Conservation (phyloP, 2,113 vertebrate genomes). For the Gambusia affinis region DNA sequence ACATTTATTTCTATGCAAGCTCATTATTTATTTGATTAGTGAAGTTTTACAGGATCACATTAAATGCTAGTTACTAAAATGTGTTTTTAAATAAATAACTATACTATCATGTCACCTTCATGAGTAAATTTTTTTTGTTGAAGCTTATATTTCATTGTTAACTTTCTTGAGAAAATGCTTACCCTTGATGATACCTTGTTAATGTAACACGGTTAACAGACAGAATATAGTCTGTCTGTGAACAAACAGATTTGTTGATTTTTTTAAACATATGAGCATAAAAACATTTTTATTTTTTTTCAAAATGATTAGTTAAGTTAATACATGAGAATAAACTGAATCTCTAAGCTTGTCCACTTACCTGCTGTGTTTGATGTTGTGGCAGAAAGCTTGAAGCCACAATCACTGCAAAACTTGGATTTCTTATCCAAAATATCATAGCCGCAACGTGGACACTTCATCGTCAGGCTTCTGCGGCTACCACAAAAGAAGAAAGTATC, state of each 20-base stretch:
- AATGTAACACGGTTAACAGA: neutral
- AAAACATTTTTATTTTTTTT: neutral
- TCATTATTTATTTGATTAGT: neutral
- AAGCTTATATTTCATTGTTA: neutral
- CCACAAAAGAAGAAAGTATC: constrained; percentile 8
- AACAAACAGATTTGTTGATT: too few species aligned
- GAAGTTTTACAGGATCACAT: neutral
- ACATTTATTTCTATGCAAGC: neutral
- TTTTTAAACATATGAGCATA: neutral
- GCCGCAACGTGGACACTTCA: constrained; percentile 70
- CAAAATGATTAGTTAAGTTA: neutral
- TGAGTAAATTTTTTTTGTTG: neutral
- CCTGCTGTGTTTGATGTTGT: constrained; percentile 37
- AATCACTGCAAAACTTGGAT: constrained; percentile 77
- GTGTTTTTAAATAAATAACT: neutral
- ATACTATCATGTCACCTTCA: neutral
- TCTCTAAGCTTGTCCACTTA: constrained; percentile 1
- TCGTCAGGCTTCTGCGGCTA: constrained; percentile 35
- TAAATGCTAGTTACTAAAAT: neutral
- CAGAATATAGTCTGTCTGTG: neutral
- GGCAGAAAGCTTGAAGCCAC: constrained; percentile 39
- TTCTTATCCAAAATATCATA: constrained; percentile 30
- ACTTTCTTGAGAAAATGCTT: neutral
- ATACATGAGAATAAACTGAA: neutral
- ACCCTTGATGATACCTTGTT: neutral